These are phyloP conservation scores for Tenthredo distinguenda DNA, from an alignment of 2,888 invertebrate species.

Conservation along the genomic window DNA sequence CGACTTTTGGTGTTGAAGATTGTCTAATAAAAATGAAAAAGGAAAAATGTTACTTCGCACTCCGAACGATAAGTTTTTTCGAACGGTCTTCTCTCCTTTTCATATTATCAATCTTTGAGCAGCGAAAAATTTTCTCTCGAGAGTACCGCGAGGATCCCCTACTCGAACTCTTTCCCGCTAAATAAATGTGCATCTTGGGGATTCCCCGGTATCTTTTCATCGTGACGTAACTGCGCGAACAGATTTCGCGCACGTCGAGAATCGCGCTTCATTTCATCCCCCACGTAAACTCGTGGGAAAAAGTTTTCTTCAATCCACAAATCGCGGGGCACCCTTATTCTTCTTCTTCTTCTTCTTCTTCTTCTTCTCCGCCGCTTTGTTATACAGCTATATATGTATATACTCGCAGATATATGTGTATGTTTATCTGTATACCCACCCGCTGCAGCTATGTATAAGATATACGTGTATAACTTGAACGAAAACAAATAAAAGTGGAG, in stretches of 20 bases:
- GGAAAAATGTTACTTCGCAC: neutral
- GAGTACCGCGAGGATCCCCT: neutral
- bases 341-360: neutral
- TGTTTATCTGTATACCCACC: neutral
- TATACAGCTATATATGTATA: neutral
- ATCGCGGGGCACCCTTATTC: neutral
- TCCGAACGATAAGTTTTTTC: neutral
- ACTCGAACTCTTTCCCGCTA: neutral
- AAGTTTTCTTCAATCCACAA: slow-evolving; percentile 41
- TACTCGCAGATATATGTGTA: neutral
- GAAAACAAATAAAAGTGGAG: slow-evolving; percentile 31
- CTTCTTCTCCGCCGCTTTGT: neutral
- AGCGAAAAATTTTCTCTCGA: neutral
- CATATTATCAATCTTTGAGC: neutral
- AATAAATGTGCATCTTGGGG: slow-evolving; percentile 31
- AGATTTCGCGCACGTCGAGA: neutral
- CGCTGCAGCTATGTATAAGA: slow-evolving; percentile 6
- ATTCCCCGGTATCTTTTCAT: neutral
- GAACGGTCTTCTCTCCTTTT: neutral
- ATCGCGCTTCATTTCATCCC: neutral
- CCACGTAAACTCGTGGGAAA: slow-evolving; percentile 22
- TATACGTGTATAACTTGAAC: neutral
- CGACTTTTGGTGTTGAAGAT: neutral
- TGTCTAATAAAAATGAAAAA: neutral
- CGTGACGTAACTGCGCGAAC: slow-evolving; percentile 37